A percentile compares a stretch with the other conserved stretches of the same genome.
phyloP scores from a whole-genome alignment of 2,797 vertebrate species.

The Enteromius viviparus region DNA sequence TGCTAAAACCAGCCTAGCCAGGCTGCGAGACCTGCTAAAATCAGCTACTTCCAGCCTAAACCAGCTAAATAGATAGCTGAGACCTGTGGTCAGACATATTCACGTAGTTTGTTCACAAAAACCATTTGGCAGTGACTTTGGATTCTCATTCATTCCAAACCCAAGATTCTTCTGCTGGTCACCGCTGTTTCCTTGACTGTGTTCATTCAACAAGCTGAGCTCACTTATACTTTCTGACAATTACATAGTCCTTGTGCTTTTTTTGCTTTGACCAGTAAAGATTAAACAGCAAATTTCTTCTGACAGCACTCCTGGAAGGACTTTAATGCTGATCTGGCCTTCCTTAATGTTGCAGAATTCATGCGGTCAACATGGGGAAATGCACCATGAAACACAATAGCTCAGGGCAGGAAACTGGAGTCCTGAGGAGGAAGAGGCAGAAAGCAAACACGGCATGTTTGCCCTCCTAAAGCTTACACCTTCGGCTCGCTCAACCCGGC shows the following conservation, averaged over 20 bases:
- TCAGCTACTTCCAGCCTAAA: too few species aligned
- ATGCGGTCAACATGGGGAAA: conserved; percentile 54
- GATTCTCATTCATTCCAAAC: conserved; percentile 49
- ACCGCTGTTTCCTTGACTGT: not conserved
- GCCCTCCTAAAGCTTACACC: conserved; percentile 32
- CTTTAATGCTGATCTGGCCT: conserved; percentile 76
- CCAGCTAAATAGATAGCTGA: not conserved
- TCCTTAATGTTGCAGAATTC: conserved; percentile 66
- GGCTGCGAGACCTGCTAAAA: too few species aligned
- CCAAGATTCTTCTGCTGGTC: conserved; percentile 11
- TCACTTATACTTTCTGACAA: conserved; percentile 37
- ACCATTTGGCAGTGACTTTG: conserved; percentile 35
- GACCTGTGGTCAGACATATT: conserved; percentile 34
- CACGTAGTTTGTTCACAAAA: conserved; percentile 37
- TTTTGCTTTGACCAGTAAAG: conserved; percentile 60
- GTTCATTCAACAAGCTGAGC: conserved; percentile 21
- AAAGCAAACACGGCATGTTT: conserved; percentile 72
- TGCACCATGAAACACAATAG: conserved; percentile 73
- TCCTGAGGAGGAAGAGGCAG: conserved; percentile 67
- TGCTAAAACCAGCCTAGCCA: too few species aligned
- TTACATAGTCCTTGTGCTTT: conserved; percentile 15
- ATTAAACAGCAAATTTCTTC: conserved; percentile 75
- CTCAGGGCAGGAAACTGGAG: conserved; percentile 46
- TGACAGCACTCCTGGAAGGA: conserved; percentile 72
- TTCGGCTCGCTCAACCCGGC: conserved; percentile 56